phyloP scores from a whole-genome alignment of 2,888 invertebrate species.

The Argynnis bischoffii region DNA sequence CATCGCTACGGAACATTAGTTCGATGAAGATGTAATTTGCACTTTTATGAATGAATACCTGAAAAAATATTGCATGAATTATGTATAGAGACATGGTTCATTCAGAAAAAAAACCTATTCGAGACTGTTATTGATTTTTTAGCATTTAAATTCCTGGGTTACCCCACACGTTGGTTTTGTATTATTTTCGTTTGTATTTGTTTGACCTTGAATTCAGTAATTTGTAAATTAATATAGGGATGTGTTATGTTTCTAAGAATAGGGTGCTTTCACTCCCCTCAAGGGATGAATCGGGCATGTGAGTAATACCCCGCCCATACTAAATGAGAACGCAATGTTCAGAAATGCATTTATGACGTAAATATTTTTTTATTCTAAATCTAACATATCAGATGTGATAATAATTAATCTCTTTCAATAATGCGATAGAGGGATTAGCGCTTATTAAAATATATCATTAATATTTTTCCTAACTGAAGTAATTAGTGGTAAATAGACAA shows the following conservation, averaged over 20 bases:
- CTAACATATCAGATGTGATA: no score
- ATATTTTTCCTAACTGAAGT: no score
- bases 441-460: no score
- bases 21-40: slow-evolving; percentile 65
- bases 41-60: slow-evolving; percentile 73
- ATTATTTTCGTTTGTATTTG: slow-evolving; percentile 32
- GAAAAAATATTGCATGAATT: slow-evolving; percentile 50
- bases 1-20: slow-evolving; percentile 73
- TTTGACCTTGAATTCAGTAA: slow-evolving; percentile 36
- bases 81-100: slow-evolving; percentile 39
- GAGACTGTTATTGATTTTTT: slow-evolving; percentile 54
- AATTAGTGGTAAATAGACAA: no score
- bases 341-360: slow-evolving; percentile 17
- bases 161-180: slow-evolving; percentile 44
- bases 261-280: slow-evolving; percentile 55
- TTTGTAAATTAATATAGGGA: slow-evolving; percentile 33
- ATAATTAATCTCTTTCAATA: no score
- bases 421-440: no score
- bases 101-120: slow-evolving; percentile 35
- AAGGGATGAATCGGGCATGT: slow-evolving; percentile 44
- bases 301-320: slow-evolving; percentile 35
- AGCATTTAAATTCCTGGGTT: slow-evolving; percentile 27
- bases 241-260: slow-evolving; percentile 51
- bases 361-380: slow-evolving; percentile 16
- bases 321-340: slow-evolving; percentile 1